Base-by-base conservation (phyloP, 2,888 invertebrate genomes). In the Pimpla rufipes region DNA sequence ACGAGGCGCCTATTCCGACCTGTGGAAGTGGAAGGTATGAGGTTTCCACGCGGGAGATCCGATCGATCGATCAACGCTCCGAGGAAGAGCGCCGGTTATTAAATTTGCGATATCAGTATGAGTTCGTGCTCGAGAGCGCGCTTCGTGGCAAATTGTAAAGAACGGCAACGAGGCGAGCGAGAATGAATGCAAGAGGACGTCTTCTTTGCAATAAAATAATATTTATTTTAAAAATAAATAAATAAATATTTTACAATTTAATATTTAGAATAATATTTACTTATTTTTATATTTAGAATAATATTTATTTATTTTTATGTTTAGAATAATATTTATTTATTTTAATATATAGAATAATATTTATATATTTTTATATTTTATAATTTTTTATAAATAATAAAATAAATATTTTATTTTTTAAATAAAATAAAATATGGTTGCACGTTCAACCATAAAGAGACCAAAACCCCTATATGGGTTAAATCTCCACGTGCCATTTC, bases 51-150 rank as follows among this genome's bases (percentile, higher is more conserved):
- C 55, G 67, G 59, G 62, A 55, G 59, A 70, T 37, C 16, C 52
- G 70, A 79, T 83, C 68, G 76, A 76, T 83, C 76, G 66, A 81
- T 81, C 76, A 81, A 70, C 59, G 11, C 68, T 47, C 70, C 18
- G 47, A 74, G 13, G 35, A 67, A n/a, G 16, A 59, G 68, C 40
- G 18, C 16, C 29, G 70, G 66, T 42, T 62, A 73, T 77, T 52
- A 57, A 77, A 66, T 52, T 73, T 62, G 35, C 59, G n/a, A 55
- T 73, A 77, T 66, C 52, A 79, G 62, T 21, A 13, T 59, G 23
- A 42, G 35, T 35, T 68, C 59, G n/a, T 11, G 59, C 35, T n/a
- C 42, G 57, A 71, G 40, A 10, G 50, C 21, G 29, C 35, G 66
- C 37, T 45, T 74, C n/a, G 57, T 67, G 35, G n/a, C 23, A 55